Base-by-base conservation (phyloP, 2,888 invertebrate genomes). In the Nycteola revayana region DNA sequence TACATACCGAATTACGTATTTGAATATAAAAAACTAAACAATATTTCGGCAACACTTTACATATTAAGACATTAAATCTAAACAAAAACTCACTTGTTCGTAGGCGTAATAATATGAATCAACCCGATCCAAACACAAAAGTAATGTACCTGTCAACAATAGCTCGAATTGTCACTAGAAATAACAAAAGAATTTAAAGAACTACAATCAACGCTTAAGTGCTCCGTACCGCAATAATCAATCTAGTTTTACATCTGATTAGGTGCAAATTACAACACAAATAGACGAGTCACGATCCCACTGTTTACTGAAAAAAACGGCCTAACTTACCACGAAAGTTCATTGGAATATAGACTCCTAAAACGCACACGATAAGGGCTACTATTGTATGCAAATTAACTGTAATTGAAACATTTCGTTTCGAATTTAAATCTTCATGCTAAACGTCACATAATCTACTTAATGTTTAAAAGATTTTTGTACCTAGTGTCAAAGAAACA, bases 191-290 rank as follows among this genome's bases (percentile, higher is more conserved):
- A 71, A n/a, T 2, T 7, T 21, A 21, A 21, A 21, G 21, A 67
- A 50, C 53, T 53, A 64, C 68, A 74, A 71, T 75, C 69, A 63
- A 60, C 60, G 57, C 57, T 61, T 62, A 63, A 71, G 59, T 60
- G 60, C 60, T 57, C 56, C 52, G 61, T 64, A 73, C 71, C 66
- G 67, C 67, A 72, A 84, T 80, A 84, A 84, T 86, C 82, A 84
- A 86, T 88, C 85, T 81, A 83, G 82, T 82, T 80, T 82, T 75
- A 81, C 78, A 84, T 80, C 75, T 76, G 77, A 88, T 86, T 85
- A 85, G 77, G 84, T 84, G 84, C 82, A 86, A 87, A 87, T 84
- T 80, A 84, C 82, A 80, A 76, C 78, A 81, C 82, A 85, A 85
- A 87, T 83, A 82, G 78, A 76, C 70, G 56, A 66, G 81, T 87